phyloP scores from a whole-genome alignment of 2,113 vertebrate species.

The Aldabrachelys gigantea region DNA sequence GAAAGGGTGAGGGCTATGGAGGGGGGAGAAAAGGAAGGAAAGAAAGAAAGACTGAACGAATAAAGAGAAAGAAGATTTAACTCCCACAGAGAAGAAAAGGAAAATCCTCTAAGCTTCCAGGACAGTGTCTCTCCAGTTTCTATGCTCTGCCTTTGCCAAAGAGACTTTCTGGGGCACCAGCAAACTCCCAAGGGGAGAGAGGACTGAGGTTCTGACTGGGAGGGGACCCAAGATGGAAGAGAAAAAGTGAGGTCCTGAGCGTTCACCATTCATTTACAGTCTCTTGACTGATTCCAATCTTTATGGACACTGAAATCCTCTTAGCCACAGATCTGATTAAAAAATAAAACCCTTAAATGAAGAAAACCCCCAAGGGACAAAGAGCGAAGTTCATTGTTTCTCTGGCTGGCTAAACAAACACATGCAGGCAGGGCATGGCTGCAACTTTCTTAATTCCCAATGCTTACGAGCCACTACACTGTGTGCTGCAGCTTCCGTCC shows the following conservation, averaged over 20 bases:
- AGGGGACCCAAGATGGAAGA: not conserved
- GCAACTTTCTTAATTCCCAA: not conserved
- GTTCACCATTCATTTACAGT: not conserved
- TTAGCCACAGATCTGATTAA: conserved; percentile 31
- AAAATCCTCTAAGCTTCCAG: not conserved
- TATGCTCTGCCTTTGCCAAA: not conserved
- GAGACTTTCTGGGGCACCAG: not conserved
- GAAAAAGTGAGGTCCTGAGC: not conserved
- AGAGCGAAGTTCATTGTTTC: not conserved
- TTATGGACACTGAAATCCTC: not conserved
- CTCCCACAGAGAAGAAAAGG: not conserved
- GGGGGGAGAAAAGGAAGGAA: not conserved
- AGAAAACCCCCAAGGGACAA: not conserved
- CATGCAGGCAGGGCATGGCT: not conserved
- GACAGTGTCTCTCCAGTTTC: not conserved
- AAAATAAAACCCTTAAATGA: not conserved
- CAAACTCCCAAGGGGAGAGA: not conserved
- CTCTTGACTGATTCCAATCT: not conserved
- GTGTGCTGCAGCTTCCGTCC: not conserved
- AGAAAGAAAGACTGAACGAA: not conserved
- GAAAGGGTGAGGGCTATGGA: not conserved
- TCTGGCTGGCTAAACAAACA: not conserved
- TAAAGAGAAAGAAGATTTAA: rapidly evolving
- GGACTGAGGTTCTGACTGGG: rapidly evolving
- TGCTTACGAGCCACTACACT: rapidly evolving